Evolutionary conservation across 2,113 vertebrate species (phyloP).

Genomic region (Elephantulus edwardii): DNA sequence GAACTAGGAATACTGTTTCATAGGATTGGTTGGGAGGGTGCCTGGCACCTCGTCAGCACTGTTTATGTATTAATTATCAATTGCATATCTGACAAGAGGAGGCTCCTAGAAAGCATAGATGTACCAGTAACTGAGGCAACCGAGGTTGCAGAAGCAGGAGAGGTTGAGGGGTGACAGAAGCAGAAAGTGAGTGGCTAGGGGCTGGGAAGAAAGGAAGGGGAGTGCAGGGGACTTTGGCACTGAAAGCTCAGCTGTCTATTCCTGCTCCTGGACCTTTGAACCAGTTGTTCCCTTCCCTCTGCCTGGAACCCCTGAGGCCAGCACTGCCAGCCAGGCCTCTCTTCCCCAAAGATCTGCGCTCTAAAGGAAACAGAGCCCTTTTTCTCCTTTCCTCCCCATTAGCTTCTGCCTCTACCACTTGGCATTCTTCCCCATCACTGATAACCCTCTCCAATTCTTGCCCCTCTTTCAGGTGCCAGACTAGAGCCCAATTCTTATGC

Average conservation of each 20-base stretch:
- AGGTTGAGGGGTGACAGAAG: background rate
- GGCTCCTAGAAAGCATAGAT: background rate
- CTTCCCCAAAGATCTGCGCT: background rate
- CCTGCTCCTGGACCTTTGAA: background rate
- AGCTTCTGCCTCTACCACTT: background rate
- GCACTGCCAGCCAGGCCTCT: background rate
- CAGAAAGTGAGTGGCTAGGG: background rate
- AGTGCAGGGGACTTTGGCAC: background rate
- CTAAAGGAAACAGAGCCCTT: background rate
- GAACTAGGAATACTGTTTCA: background rate
- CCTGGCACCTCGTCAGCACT: background rate
- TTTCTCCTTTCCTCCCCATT: background rate
- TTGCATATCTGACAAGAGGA: background rate
- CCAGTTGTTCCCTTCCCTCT: background rate
- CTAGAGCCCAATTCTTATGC: background rate
- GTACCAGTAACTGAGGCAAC: background rate
- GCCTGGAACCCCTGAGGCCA: background rate
- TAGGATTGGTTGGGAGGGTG: background rate
- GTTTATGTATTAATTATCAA: background rate
- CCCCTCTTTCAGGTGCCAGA: background rate
- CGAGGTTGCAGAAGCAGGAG: background rate
- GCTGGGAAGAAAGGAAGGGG: background rate
- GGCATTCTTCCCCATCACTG: background rate
- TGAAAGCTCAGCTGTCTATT: background rate
- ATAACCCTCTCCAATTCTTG: background rate